Conservation (phyloP, 2,797 vertebrate genomes). For the Eidolon dupreanum region DNA sequence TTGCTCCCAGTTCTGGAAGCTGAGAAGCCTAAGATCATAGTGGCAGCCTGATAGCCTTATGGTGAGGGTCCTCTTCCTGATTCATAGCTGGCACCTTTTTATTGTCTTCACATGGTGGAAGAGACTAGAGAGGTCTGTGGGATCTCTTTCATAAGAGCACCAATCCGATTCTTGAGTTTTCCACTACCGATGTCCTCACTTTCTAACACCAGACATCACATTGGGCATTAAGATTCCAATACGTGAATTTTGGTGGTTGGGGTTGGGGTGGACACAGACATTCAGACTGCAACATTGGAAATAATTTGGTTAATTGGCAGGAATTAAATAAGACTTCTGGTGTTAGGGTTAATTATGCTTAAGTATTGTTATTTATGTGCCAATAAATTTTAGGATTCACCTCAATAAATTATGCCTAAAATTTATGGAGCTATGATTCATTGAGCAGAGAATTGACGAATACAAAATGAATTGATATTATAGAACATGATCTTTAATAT, state of each 20-base stretch:
- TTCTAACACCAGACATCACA: neutral
- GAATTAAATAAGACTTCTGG: neutral
- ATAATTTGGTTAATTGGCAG: conserved; percentile 9
- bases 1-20: neutral
- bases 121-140: neutral
- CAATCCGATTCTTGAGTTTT: neutral
- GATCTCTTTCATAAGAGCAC: neutral
- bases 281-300: neutral
- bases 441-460: neutral
- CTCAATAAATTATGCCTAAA: neutral
- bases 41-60: neutral
- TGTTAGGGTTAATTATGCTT: neutral
- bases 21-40: neutral
- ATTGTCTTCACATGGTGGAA: neutral
- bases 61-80: neutral
- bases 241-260: neutral
- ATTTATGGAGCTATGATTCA: neutral
- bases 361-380: neutral
- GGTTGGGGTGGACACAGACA: neutral
- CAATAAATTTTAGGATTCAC: conserved; percentile 5
- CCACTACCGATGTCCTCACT: neutral
- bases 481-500: neutral
- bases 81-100: neutral
- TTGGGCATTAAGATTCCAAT: neutral
- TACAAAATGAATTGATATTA: neutral